Percentiles rank a stretch among this genome's conserved stretches.
Evolutionary conservation across 2,113 vertebrate species (phyloP).

Genomic region (Phalacrocorax pelagicus): DNA sequence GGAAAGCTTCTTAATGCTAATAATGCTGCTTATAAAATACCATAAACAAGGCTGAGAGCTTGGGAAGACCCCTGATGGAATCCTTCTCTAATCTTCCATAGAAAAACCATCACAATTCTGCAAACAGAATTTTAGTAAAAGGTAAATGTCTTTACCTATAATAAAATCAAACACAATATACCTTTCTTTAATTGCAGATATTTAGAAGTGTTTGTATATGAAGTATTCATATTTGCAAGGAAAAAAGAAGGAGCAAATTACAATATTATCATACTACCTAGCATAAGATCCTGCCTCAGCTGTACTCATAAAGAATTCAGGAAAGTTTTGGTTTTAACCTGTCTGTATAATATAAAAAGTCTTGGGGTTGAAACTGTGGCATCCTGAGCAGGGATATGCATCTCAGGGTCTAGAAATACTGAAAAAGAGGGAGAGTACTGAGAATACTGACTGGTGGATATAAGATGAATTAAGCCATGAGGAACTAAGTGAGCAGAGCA

Average conservation of each 20-base stretch:
- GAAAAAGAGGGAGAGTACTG: neutral
- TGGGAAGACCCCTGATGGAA: neutral
- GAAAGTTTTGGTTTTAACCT: neutral
- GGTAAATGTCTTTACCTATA: neutral
- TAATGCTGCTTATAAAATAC: conserved; percentile 4
- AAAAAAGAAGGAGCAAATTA: neutral
- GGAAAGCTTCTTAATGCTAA: neutral
- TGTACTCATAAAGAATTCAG: neutral
- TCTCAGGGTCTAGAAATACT: neutral
- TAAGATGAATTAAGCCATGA: neutral
- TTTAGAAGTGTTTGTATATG: neutral
- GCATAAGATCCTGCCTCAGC: neutral
- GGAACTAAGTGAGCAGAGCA: neutral
- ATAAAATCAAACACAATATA: neutral
- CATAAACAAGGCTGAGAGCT: neutral
- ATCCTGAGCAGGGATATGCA: neutral
- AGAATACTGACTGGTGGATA: neutral
- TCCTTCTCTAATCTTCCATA: neutral
- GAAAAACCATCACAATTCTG: neutral
- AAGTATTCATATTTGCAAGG: neutral
- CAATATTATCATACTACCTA: neutral
- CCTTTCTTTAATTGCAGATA: neutral
- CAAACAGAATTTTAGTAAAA: neutral
- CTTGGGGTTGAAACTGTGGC: neutral
- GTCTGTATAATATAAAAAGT: neutral